phyloP scores from a whole-genome alignment of 2,113 vertebrate species.

The Xenopus borealis region DNA sequence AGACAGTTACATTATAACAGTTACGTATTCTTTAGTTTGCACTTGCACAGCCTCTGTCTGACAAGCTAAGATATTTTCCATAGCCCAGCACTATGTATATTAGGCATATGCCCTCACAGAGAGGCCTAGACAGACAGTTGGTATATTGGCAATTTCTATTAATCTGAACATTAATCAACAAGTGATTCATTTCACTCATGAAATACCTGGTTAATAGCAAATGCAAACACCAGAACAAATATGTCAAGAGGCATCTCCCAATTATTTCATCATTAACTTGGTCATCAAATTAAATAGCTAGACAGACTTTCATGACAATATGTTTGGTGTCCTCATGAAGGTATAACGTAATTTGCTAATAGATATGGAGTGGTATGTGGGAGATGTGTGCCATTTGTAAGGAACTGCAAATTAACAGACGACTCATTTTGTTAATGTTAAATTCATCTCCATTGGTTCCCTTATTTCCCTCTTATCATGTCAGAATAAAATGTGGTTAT shows the following conservation, averaged over 20 bases:
- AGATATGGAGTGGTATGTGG: neutral
- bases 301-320: slow-evolving; percentile 24
- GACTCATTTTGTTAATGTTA: slow-evolving; percentile 7
- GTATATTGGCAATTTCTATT: slow-evolving; percentile 7
- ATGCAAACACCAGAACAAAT: slow-evolving; percentile 18
- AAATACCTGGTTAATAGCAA: slow-evolving; percentile 7
- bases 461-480: too few relatives aligned
- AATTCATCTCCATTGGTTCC: too few relatives aligned
- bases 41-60: neutral
- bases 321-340: slow-evolving; percentile 10
- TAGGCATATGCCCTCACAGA: neutral
- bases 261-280: slow-evolving; percentile 31
- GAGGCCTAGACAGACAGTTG: neutral
- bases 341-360: slow-evolving; percentile 24
- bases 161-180: slow-evolving; percentile 14
- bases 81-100: neutral
- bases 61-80: slow-evolving; percentile 7
- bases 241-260: slow-evolving; percentile 32
- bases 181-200: slow-evolving; percentile 7
- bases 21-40: too few relatives aligned
- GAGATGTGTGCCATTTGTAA: slow-evolving; percentile 20
- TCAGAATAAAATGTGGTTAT: too few relatives aligned
- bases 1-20: too few relatives aligned
- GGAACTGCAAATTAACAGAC: slow-evolving; percentile 27
- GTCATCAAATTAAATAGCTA: slow-evolving; percentile 24